Evolutionary conservation across 1,140 invertebrate genomes (phyloP).

Genomic region (Dendroctonus ponderosae): DNA sequence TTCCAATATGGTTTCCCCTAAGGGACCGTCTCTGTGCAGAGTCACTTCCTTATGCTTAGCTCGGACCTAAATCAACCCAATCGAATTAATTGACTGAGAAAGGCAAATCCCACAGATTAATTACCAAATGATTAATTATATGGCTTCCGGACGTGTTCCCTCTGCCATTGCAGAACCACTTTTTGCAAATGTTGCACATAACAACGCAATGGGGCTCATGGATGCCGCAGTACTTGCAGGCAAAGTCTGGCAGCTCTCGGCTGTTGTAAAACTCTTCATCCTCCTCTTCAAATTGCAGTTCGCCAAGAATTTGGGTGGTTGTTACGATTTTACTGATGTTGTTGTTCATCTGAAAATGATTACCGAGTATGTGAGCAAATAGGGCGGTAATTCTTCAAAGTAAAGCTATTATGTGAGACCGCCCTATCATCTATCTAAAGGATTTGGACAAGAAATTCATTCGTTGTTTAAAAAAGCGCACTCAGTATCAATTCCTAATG

Average conservation of each 20-base stretch:
- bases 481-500: too few species aligned
- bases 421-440: too few species aligned
- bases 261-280: conserved; percentile 89
- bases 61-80: conserved; percentile 57
- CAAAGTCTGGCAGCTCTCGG: conserved; percentile 86
- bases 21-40: conserved; percentile 93
- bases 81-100: background rate
- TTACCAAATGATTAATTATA: conserved; percentile 94
- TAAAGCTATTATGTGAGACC: too few species aligned
- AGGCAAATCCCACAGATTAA: background rate
- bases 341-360: conserved; percentile 62
- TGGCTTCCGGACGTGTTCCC: conserved; percentile 98
- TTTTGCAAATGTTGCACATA: conserved; percentile 97
- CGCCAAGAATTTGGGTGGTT: conserved; percentile 72
- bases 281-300: conserved; percentile 87
- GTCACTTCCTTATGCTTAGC: conserved; percentile 99
- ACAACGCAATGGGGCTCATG: conserved; percentile 97
- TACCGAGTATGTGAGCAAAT: too few species aligned
- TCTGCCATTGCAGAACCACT: conserved; percentile 99
- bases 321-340: conserved; percentile 70
- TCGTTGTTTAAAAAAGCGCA: too few species aligned
- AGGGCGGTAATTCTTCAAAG: too few species aligned
- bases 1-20: conserved; percentile 96
- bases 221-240: conserved; percentile 98
- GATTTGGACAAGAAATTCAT: too few species aligned